These are phyloP conservation scores for Phenganax stokvisi DNA, from an alignment of 92 coral and sea anemone species.

Conservation along the genomic window DNA sequence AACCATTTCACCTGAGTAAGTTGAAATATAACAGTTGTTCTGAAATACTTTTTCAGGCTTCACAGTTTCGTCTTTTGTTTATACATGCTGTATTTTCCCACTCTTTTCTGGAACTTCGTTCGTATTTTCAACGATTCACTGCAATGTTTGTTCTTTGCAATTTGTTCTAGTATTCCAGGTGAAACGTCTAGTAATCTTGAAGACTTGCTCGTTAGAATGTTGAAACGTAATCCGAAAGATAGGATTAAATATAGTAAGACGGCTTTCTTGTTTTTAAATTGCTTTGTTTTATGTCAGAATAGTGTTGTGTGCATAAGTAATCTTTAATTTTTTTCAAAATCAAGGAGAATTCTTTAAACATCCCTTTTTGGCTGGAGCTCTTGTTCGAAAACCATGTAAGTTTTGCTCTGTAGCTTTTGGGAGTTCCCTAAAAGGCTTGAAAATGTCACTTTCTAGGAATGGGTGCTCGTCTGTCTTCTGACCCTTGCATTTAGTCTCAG, in stretches of 20 bases:
- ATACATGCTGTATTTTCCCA: not conserved
- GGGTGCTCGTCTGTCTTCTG: not conserved
- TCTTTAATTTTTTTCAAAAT: conserved; percentile 15
- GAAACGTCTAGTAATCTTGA: conserved; percentile 69
- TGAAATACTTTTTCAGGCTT: too few species aligned
- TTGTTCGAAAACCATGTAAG: conserved; percentile 73
- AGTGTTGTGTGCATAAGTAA: not conserved
- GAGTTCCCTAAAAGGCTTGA: too few species aligned
- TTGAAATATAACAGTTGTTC: not conserved
- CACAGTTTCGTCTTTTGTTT: not conserved
- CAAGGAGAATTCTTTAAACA: conserved; percentile 80
- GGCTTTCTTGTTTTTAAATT: not conserved
- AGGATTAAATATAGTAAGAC: conserved; percentile 78
- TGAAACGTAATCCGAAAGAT: conserved; percentile 79
- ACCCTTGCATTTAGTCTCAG: not conserved
- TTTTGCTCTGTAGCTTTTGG: not conserved
- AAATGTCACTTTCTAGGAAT: not conserved
- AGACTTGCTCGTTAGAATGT: conserved; percentile 65
- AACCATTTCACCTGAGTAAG: conserved; percentile 77
- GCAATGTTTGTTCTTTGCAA: not conserved
- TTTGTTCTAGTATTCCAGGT: conserved; percentile 69
- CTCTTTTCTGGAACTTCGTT: not conserved
- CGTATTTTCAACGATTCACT: not conserved
- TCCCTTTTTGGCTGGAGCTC: conserved; percentile 72
- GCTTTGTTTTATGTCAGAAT: too few species aligned